Percentiles rank a stretch among this genome's conserved stretches.
Evolutionary conservation across 2,888 invertebrate genomes (phyloP).

Genomic region (Drosophila buzzatii): DNA sequence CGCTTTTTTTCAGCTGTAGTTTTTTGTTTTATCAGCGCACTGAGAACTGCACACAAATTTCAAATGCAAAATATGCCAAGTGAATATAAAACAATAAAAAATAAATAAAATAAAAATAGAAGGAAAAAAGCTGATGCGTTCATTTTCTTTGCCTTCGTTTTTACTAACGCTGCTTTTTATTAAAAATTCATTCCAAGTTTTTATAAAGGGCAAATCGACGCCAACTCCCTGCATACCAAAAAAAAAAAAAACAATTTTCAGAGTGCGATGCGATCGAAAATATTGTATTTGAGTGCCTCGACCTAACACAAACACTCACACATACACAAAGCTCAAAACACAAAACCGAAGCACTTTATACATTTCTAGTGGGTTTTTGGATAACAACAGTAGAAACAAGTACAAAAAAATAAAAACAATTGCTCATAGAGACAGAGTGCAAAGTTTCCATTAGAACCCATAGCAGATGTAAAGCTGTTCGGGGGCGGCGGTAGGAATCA

Average conservation of each 20-base stretch:
- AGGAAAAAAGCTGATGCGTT: slow-evolving; percentile 17
- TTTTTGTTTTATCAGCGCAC: slow-evolving; percentile 32
- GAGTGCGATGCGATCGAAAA: slow-evolving; percentile 72
- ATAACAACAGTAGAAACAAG: slow-evolving; percentile 4
- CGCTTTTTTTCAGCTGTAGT: slow-evolving; percentile 5
- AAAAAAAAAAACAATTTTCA: slow-evolving; percentile 53
- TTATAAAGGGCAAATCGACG: slow-evolving; percentile 60
- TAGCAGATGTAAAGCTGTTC: slow-evolving; percentile 24
- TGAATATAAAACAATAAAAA: slow-evolving; percentile 21
- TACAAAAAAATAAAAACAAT: slow-evolving; percentile 28
- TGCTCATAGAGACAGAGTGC: slow-evolving; percentile 9
- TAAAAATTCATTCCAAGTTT: slow-evolving; percentile 74
- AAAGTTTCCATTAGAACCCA: slow-evolving; percentile 36
- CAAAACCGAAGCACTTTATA: slow-evolving; percentile 54
- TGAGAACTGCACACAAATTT: slow-evolving; percentile 47
- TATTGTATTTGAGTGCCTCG: slow-evolving; percentile 62
- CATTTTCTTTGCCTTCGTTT: slow-evolving; percentile 28
- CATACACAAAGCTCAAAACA: not conserved
- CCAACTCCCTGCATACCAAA: slow-evolving; percentile 15
- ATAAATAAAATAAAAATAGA: not conserved
- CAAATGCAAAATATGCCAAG: slow-evolving; percentile 70
- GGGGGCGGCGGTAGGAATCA: slow-evolving; percentile 11
- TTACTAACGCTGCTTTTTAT: slow-evolving; percentile 56
- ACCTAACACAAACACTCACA: slow-evolving; percentile 11
- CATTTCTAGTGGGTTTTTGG: slow-evolving; percentile 56